phyloP scores from a whole-genome alignment of 2,113 vertebrate species.

The Octodon degus region DNA sequence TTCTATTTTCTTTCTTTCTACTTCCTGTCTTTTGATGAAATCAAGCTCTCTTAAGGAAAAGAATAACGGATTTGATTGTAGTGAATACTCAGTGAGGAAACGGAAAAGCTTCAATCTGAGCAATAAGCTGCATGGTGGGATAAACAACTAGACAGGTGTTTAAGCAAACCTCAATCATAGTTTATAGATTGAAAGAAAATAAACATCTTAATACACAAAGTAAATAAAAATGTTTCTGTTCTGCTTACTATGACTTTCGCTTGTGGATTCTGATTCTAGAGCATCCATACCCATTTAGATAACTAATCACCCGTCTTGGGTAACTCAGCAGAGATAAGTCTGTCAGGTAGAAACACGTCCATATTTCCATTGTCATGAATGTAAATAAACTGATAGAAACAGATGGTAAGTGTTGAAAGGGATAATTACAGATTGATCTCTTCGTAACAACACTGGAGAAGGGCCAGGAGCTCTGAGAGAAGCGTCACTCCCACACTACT shows the following conservation, averaged over 20 bases:
- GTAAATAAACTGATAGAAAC: neutral
- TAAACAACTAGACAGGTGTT: neutral
- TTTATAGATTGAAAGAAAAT: slow-evolving; percentile 14
- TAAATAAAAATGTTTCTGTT: slow-evolving; percentile 11
- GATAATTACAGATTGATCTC: neutral
- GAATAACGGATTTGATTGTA: slow-evolving; percentile 71
- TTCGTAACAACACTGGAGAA: neutral
- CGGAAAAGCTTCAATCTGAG: neutral
- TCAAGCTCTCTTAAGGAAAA: slow-evolving; percentile 93
- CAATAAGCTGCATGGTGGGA: neutral
- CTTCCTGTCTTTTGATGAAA: slow-evolving; percentile 96
- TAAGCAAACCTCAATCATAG: slow-evolving; percentile 15
- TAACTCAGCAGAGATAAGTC: neutral
- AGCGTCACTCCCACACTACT: neutral
- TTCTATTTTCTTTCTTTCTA: slow-evolving; percentile 95
- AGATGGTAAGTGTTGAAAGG: neutral
- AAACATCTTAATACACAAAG: neutral
- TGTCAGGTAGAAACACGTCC: neutral
- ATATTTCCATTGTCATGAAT: neutral
- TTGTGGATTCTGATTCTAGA: neutral
- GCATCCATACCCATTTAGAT: neutral
- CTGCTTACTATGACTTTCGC: neutral
- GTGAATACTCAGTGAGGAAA: slow-evolving; percentile 63
- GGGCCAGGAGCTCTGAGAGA: neutral
- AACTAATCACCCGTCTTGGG: neutral